Conservation (phyloP, 2,888 invertebrate species). For the Leptodirus hochenwartii region DNA sequence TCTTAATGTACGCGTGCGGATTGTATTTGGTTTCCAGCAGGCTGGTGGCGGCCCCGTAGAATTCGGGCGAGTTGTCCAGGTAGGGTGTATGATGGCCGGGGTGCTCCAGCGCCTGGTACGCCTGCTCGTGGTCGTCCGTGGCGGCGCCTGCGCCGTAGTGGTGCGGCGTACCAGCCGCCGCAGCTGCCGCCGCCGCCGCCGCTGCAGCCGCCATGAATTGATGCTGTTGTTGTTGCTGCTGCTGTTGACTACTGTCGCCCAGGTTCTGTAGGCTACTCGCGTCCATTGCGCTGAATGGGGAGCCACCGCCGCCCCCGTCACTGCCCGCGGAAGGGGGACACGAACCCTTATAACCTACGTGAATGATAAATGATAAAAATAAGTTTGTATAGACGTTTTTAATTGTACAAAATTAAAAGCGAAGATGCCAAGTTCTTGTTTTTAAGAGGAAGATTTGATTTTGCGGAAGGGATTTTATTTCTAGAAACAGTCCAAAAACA, state of each 20-base stretch:
- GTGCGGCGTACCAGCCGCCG: too few relatives aligned
- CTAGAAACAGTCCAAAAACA: neutral
- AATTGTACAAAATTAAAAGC: neutral
- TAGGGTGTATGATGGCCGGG: slow-evolving; percentile 37
- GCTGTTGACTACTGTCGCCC: too few relatives aligned
- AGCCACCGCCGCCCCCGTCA: slow-evolving; percentile 32
- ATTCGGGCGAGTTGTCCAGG: slow-evolving; percentile 47
- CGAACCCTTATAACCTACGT: slow-evolving; percentile 21
- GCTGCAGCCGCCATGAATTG: slow-evolving; percentile 17
- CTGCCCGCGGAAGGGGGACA: slow-evolving; percentile 35
- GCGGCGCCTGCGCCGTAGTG: too few relatives aligned
- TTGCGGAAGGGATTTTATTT: too few relatives aligned
- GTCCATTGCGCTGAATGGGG: too few relatives aligned
- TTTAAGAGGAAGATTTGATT: too few relatives aligned
- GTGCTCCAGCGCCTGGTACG: slow-evolving; percentile 35
- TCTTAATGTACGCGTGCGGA: slow-evolving; percentile 45
- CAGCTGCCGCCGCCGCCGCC: too few relatives aligned
- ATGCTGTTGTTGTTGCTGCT: slow-evolving; percentile 27
- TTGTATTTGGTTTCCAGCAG: slow-evolving; percentile 47
- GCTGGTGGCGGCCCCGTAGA: slow-evolving; percentile 51
- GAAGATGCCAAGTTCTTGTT: too few relatives aligned
- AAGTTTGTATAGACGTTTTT: slow-evolving; percentile 1
- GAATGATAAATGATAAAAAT: slow-evolving; percentile 4
- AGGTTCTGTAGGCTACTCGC: too few relatives aligned
- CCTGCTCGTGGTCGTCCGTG: slow-evolving; percentile 39